A percentile compares a stretch with the other conserved stretches of the same genome.
These are phyloP conservation scores for Amphiura filiformis DNA, from an alignment of 35 echinoderm and acorn worm genomes.

Conservation along the genomic window DNA sequence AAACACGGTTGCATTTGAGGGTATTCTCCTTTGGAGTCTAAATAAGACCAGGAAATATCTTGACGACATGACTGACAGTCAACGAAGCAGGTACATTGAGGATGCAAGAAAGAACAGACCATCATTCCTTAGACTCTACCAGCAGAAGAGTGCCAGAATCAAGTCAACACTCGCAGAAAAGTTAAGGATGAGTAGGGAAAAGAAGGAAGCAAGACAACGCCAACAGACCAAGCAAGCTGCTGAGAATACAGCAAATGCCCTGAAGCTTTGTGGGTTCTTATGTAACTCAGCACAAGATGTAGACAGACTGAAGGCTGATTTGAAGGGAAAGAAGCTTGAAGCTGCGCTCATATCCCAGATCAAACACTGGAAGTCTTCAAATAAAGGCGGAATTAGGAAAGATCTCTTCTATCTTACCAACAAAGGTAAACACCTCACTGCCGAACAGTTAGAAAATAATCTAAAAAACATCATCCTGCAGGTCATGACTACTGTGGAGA, in stretches of 20 bases:
- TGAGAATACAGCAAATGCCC: constrained; percentile 33
- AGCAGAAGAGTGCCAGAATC: constrained; percentile 30
- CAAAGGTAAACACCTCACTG: constrained; percentile 19
- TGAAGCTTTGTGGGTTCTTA: constrained; percentile 41
- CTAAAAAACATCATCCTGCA: constrained; percentile 32
- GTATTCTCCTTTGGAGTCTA: constrained; percentile 48
- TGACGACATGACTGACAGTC: constrained; percentile 20
- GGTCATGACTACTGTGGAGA: constrained; percentile 21
- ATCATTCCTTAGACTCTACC: constrained; percentile 37
- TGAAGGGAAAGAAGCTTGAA: constrained; percentile 11
- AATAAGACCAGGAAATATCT: constrained; percentile 53
- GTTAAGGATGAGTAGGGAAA: neutral
- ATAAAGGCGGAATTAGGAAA: constrained; percentile 10
- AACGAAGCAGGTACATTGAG: neutral
- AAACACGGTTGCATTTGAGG: constrained; percentile 43
- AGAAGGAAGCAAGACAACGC: constrained; percentile 37
- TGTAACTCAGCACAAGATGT: constrained; percentile 36
- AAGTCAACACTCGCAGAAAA: constrained; percentile 28
- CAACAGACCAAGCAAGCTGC: constrained; percentile 25
- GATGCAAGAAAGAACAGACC: constrained; percentile 20
- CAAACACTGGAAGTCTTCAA: constrained; percentile 22
- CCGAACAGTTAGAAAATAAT: constrained; percentile 28
- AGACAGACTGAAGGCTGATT: neutral
- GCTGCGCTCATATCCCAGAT: neutral
- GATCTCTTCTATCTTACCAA: constrained; percentile 7